phyloP scores from a whole-genome alignment of 2,113 vertebrate genomes.

The Vanacampus margaritifer region DNA sequence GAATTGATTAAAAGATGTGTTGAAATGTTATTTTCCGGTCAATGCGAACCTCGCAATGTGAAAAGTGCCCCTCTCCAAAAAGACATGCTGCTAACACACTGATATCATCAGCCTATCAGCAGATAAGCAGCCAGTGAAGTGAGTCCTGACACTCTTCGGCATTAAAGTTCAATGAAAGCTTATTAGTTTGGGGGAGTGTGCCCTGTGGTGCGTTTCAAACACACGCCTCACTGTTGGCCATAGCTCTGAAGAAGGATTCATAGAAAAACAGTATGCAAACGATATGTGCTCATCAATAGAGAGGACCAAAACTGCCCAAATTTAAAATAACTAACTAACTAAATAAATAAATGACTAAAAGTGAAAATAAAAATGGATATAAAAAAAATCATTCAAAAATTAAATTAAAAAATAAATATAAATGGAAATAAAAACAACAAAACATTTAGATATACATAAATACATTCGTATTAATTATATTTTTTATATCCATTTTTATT shows the following conservation, averaged over 20 bases:
- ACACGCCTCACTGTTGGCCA: conserved; percentile 59
- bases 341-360: too few relatives aligned
- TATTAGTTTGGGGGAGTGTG: conserved; percentile 56
- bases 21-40: not conserved
- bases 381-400: too few relatives aligned
- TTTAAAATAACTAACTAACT: too few relatives aligned
- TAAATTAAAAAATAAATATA: too few relatives aligned
- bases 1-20: not conserved
- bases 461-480: too few relatives aligned
- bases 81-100: conserved; percentile 24
- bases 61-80: not conserved
- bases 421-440: too few relatives aligned
- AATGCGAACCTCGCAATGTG: not conserved
- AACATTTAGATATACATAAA: too few relatives aligned
- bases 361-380: too few relatives aligned
- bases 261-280: conserved; percentile 38
- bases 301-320: too few relatives aligned
- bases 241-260: conserved; percentile 45
- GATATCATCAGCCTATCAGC: conserved; percentile 36
- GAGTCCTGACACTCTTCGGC: conserved; percentile 59
- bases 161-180: conserved; percentile 63
- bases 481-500: too few relatives aligned
- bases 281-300: conserved; percentile 63
- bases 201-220: conserved; percentile 46
- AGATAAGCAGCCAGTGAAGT: conserved; percentile 9